Base-by-base conservation (phyloP, 53 echinoderm and acorn worm species). In the Temnopleurus reevesii region DNA sequence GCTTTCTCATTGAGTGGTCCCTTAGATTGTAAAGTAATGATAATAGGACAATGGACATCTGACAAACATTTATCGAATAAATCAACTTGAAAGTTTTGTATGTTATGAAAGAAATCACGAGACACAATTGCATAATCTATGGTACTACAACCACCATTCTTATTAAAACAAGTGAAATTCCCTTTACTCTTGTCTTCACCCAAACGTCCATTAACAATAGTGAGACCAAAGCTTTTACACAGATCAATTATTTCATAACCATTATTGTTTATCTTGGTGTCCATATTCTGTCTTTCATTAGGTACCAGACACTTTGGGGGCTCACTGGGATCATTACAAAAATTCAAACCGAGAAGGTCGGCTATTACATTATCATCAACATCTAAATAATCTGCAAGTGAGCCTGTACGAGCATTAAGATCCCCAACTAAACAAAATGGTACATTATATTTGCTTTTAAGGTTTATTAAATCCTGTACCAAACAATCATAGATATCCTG, bases 351-450 rank as follows among this genome's bases (percentile, higher is more conserved):
- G 10, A 61, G 63, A 33, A 76, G 41, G 76, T 76, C 76, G 38
- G 76, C 34, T 41, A 76, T 43, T 36, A 76, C 35, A 38, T 76
- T 41, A 76, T 76, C 76, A 41, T 76, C 76, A 34, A 31, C 38
- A 76, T 76, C 36, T 76, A 76, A 76, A 76, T 41, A 76, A 41
- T 76, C 76, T 36, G 43, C 76, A 41, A 76, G 76, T 76, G n/a
- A 76, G 18, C 76, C 76, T 41, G 76, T 76, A 41, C 44, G 76
- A 41, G 76, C 76, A 41, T 76, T 76, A 43, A 76, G 38, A 18
- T 76, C 76, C 44, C 76, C 76, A 76, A 76, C 43, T 76, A 76
- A 76, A 76, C 76, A 34, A 76, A 36, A 35, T 31, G 43, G 76
- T 7, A 76, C 76, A 76, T 76, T 76, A 76, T 12, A 76, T 76